Evolutionary conservation across 2,113 vertebrate species (phyloP).

Genomic region (Micromys minutus): DNA sequence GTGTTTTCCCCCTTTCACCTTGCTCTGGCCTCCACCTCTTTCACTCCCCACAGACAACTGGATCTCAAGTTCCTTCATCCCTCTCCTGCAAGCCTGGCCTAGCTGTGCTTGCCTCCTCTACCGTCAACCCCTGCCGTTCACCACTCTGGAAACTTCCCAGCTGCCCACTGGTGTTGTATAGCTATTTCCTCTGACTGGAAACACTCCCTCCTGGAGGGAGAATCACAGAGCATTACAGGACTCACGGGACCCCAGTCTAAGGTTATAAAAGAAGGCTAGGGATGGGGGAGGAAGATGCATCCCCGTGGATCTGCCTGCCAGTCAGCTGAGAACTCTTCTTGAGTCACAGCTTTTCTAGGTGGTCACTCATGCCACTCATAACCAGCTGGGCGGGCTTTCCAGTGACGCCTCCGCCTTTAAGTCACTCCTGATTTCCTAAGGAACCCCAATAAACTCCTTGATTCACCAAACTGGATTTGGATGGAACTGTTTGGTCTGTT

Average conservation of each 20-base stretch:
- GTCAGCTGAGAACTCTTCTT: neutral
- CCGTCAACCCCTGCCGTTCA: neutral
- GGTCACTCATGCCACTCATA: neutral
- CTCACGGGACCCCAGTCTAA: neutral
- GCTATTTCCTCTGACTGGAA: neutral
- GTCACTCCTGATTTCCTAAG: no score
- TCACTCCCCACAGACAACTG: no score
- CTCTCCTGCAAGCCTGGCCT: neutral
- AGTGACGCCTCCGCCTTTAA: no score
- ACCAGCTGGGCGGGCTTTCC: neutral
- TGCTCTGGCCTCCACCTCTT: neutral
- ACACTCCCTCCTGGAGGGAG: neutral
- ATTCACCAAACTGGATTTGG: neutral
- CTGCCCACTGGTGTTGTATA: no score
- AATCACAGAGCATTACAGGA: neutral
- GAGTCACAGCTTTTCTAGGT: no score
- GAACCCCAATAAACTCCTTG: neutral
- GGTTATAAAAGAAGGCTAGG: neutral
- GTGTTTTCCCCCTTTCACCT: neutral
- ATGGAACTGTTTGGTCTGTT: neutral
- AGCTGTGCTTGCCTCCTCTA: neutral
- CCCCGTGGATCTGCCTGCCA: neutral
- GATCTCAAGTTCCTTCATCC: neutral
- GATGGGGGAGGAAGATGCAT: neutral
- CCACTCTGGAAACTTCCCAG: neutral